Base-by-base conservation (phyloP, 64 coral and sea anemone genomes). In the Porites australiensis region DNA sequence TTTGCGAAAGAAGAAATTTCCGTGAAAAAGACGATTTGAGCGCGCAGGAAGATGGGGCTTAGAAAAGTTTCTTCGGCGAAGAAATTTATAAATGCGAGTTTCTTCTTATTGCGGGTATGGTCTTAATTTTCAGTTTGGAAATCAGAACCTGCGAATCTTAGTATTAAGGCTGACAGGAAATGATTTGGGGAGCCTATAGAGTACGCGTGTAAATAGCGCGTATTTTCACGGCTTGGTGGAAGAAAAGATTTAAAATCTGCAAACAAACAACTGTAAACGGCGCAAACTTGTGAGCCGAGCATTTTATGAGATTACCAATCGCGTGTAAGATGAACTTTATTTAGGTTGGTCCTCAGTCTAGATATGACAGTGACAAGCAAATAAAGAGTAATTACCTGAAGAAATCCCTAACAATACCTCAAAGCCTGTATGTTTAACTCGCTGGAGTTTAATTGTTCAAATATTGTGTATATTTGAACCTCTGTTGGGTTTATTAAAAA, bases 361-460 rank as follows among this genome's bases (percentile, higher is more conserved):
- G 64, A 74, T 82, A 94, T 46, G 67, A 95, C 87, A 75, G 71
- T 85, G 87, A 53, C 90, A 75, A 93, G 95, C 85, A 93, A 96
- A 96, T 96, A 93, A 93, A 86, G 85, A 92, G 84, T 96, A 96
- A 96, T 96, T 96, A 93, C 59, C 63, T 50, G 48, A 79, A 96
- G 90, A 90, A 93, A 90, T 64, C 62, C 67, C 62, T 82, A 93
- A 96, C 95, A 96, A 96, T 96, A 72, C 70, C 79, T 93, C 90
- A 93, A 93, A 96, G 86, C 50, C 79, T 89, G 88, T 71, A 93
- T 86, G 79, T 96, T 96, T 89, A 93, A 93, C 90, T 89, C 85
- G 81, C 59, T 89, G 84, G 77, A 85, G 86, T 91, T 82, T 75
- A 54, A 95, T 96, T 96, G 94, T 93, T 96, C 58, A 83, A 96